phyloP scores from a whole-genome alignment of 1,140 invertebrate species.

The Anthonomus grandis region DNA sequence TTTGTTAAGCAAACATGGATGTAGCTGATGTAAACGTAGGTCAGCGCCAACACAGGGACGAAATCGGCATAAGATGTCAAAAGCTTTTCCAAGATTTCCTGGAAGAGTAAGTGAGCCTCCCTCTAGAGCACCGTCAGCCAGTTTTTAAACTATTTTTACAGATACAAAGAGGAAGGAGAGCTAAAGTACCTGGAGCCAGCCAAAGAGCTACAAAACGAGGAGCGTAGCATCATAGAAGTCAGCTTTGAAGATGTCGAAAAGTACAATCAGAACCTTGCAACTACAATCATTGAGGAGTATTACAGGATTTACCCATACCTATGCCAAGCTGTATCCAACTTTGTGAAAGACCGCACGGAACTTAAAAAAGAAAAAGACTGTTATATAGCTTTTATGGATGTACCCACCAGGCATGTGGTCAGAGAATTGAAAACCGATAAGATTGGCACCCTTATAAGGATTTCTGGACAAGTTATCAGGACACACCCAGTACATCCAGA shows the following conservation, averaged over 20 bases:
- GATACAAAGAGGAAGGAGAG: slow-evolving; percentile 80
- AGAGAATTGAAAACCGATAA: slow-evolving; percentile 92
- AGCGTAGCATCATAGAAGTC: slow-evolving; percentile 91
- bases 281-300: slow-evolving; percentile 94
- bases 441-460: slow-evolving; percentile 90
- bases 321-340: slow-evolving; percentile 89
- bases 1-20: too few relatives aligned
- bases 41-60: slow-evolving; percentile 66
- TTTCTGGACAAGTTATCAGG: slow-evolving; percentile 96
- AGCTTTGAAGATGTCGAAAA: slow-evolving; percentile 95
- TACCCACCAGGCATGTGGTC: slow-evolving; percentile 86
- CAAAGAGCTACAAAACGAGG: slow-evolving; percentile 78
- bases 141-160: slow-evolving; percentile 41
- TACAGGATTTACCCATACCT: slow-evolving; percentile 94
- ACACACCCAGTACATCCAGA: slow-evolving; percentile 98
- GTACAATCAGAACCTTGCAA: slow-evolving; percentile 89
- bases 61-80: slow-evolving; percentile 87
- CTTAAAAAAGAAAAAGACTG: slow-evolving; percentile 84
- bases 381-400: slow-evolving; percentile 91
- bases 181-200: slow-evolving; percentile 85
- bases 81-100: slow-evolving; percentile 95
- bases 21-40: slow-evolving; percentile 50
- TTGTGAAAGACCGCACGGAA: slow-evolving; percentile 79
- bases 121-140: background rate
- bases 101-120: slow-evolving; percentile 77